These are phyloP conservation scores for Poicephalus meyeri DNA, from an alignment of 2,113 vertebrate genomes.

Conservation along the genomic window DNA sequence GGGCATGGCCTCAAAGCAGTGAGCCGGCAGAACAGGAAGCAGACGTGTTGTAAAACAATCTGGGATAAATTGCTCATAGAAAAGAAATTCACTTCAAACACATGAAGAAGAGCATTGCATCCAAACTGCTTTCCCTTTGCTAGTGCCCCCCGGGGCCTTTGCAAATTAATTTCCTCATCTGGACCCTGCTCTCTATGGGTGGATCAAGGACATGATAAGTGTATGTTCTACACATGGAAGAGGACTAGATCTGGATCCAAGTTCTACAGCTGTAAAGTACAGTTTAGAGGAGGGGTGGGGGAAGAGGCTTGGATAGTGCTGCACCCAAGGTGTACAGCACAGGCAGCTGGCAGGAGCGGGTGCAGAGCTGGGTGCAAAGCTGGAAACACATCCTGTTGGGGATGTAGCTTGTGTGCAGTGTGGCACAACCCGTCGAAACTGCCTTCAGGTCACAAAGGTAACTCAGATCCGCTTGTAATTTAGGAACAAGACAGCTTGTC, in stretches of 20 bases:
- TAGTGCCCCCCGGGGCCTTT: neutral
- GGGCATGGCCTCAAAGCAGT: neutral
- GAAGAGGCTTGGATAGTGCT: neutral
- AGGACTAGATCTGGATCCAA: neutral
- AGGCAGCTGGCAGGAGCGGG: neutral
- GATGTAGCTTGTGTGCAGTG: fast-evolving
- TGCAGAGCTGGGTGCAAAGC: neutral
- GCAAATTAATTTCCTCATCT: fast-evolving
- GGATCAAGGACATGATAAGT: neutral
- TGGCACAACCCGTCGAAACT: neutral
- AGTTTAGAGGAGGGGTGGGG: too few relatives aligned
- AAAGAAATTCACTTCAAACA: slow-evolving; percentile 6
- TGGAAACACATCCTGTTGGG: neutral
- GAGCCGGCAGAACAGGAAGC: neutral
- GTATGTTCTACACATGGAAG: neutral
- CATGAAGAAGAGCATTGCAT: neutral
- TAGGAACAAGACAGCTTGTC: fast-evolving
- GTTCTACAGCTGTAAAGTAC: neutral
- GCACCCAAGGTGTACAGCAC: neutral
- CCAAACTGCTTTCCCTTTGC: neutral
- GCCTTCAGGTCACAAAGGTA: neutral
- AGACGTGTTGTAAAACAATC: neutral
- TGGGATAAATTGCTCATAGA: neutral
- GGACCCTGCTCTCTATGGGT: neutral
- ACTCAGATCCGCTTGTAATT: fast-evolving